A percentile compares a stretch with the other conserved stretches of the same genome.
phyloP scores from a whole-genome alignment of 2,113 vertebrate species.

The Mormoops blainvillei region DNA sequence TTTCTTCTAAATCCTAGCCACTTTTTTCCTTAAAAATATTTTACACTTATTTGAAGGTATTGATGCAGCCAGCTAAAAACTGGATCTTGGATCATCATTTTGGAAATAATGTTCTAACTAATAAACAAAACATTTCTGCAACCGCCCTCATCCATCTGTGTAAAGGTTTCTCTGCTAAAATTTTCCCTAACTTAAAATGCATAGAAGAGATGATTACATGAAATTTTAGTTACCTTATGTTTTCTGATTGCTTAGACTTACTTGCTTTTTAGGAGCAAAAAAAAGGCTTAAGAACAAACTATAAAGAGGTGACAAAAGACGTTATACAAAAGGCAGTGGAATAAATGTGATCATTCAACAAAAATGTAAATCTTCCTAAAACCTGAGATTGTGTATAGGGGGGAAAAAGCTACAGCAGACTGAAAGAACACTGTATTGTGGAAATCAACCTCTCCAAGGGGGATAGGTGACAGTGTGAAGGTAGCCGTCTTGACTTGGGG shows the following conservation, averaged over 20 bases:
- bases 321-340: neutral
- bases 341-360: neutral
- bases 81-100: neutral
- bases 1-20: neutral
- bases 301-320: neutral
- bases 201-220: neutral
- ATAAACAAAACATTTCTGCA: neutral
- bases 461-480: neutral
- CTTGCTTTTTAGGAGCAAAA: neutral
- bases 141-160: neutral
- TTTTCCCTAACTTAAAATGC: conserved; percentile 10
- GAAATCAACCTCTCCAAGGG: neutral
- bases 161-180: neutral
- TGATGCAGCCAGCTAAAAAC: neutral
- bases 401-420: neutral
- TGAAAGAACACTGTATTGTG: neutral
- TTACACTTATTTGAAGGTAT: neutral
- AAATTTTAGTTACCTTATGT: neutral
- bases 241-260: conserved; percentile 31
- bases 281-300: neutral
- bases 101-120: conserved; percentile 3
- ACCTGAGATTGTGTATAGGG: neutral
- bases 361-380: neutral
- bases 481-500: neutral
- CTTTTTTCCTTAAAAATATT: neutral